Evolutionary conservation across 2,888 invertebrate genomes (phyloP), one percentile per base, ranked within the genome.

Genomic region (Drosophila lutescens): DNA sequence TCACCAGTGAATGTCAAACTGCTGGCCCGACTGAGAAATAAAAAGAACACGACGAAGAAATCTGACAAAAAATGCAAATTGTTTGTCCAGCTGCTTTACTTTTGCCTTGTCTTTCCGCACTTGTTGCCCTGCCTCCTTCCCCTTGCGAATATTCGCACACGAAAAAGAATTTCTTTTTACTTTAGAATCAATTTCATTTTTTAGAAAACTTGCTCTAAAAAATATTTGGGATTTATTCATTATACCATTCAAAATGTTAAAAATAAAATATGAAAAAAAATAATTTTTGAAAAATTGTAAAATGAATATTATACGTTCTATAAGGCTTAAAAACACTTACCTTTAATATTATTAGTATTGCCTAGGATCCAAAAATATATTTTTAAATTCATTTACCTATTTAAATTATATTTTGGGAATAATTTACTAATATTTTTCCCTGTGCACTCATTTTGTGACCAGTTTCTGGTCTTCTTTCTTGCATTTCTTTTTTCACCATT

Each of bases 11-110:
- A 26, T 61, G 61, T 47, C 46, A 40, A 58, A 58, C 61, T 47
- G 46, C n/a, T 17, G 6, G 46, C 44, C 26, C 15, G 20, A 20
- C 34, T 47, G 7, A 54, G 40, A 58, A 53, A 54, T 20, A 15
- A 32, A 53, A 46, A 44, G 60, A 53, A 53, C 15, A 32, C 12
- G 20, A 26, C 61, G 10, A 49, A 17, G 53, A 54, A 66, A 62
- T 66, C 65, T 62, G 38, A 53, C 57, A 58, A 51, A 57, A 54
- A 58, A 66, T 57, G 57, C 50, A 65, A 62, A 69, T 61, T 67
- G 75, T 78, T 76, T 73, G 67, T 68, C 76, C 81, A 80, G 67
- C 79, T 77, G 80, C 61, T 79, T 74, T 62, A 58, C 62, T 78
- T 70, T 78, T 62, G 62, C 36, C 62, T 63, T 44, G 50, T 60